Percentiles rank a stretch among this genome's conserved stretches.
phyloP scores from a whole-genome alignment of 2,113 vertebrate genomes.

The Oryzias woworae region DNA sequence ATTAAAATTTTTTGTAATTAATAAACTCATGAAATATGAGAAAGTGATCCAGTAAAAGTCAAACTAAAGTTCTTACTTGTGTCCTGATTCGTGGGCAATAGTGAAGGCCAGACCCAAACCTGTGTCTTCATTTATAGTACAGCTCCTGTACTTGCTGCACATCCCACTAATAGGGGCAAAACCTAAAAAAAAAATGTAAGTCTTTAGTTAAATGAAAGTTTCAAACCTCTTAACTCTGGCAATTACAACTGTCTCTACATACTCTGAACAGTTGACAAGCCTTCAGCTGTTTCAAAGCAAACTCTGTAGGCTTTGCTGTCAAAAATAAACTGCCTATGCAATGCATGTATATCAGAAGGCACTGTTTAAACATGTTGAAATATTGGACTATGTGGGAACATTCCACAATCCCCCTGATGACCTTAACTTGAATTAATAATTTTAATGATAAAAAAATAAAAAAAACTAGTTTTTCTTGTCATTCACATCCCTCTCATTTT shows the following conservation, averaged over 20 bases:
- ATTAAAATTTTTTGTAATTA: too few relatives aligned
- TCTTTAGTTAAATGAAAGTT: not conserved
- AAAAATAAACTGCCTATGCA: constrained; percentile 4
- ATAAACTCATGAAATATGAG: not conserved
- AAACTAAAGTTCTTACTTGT: constrained; percentile 80
- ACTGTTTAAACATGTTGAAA: constrained; percentile 32
- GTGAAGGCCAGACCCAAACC: constrained; percentile 90
- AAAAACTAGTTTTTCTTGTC: constrained; percentile 21
- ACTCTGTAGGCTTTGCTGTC: too few relatives aligned
- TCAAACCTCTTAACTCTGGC: not conserved
- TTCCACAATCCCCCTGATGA: constrained; percentile 14
- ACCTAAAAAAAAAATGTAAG: constrained; percentile 60
- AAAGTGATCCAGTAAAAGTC: not conserved
- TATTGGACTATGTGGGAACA: constrained; percentile 22
- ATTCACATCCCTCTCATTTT: constrained; percentile 24
- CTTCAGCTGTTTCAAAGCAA: too few relatives aligned
- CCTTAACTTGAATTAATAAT: constrained; percentile 21
- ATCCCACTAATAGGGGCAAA: constrained; percentile 93
- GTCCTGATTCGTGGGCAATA: constrained; percentile 91
- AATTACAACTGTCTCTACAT: constrained; percentile 7
- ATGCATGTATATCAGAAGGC: constrained; percentile 2
- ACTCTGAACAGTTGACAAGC: too few relatives aligned
- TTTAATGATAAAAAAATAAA: not conserved
- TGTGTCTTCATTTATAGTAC: constrained; percentile 89
- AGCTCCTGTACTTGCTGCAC: constrained; percentile 92